Conservation (phyloP, 2,113 vertebrate genomes). For the Rhadina sibilatrix region DNA sequence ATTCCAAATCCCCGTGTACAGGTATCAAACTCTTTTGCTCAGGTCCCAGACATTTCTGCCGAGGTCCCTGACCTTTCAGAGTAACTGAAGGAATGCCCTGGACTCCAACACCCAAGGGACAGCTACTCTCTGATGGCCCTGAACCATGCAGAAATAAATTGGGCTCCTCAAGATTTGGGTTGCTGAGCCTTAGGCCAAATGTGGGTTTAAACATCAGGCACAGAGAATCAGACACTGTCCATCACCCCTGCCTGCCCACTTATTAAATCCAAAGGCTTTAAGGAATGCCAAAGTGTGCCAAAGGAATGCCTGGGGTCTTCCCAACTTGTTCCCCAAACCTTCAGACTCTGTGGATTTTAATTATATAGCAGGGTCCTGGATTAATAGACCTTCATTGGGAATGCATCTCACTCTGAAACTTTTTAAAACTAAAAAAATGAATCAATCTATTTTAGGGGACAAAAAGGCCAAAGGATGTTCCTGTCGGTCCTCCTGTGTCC, state of each 20-base stretch:
- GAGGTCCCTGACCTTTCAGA: too few relatives aligned
- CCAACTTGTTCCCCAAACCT: not conserved
- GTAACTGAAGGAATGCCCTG: too few relatives aligned
- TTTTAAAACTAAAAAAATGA: not conserved
- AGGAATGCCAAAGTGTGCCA: not conserved
- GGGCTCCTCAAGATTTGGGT: not conserved
- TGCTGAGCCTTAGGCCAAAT: not conserved
- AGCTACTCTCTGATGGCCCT: rapidly evolving
- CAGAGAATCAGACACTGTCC: not conserved
- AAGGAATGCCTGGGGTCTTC: not conserved
- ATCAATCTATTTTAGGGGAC: not conserved
- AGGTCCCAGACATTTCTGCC: too few relatives aligned
- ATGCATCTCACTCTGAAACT: not conserved
- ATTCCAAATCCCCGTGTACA: too few relatives aligned
- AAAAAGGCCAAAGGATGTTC: not conserved
- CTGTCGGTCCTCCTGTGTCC: not conserved
- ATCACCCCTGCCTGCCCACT: not conserved
- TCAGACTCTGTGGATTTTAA: not conserved
- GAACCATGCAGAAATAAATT: not conserved
- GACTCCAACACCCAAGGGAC: not conserved
- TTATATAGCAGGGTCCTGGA: not conserved
- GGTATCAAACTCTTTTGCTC: too few relatives aligned
- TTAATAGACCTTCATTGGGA: not conserved
- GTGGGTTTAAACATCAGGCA: not conserved
- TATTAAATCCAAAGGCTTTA: not conserved